These are phyloP conservation scores for Tupiocoris notatus DNA, from an alignment of 2,888 invertebrate species.

Conservation along the genomic window DNA sequence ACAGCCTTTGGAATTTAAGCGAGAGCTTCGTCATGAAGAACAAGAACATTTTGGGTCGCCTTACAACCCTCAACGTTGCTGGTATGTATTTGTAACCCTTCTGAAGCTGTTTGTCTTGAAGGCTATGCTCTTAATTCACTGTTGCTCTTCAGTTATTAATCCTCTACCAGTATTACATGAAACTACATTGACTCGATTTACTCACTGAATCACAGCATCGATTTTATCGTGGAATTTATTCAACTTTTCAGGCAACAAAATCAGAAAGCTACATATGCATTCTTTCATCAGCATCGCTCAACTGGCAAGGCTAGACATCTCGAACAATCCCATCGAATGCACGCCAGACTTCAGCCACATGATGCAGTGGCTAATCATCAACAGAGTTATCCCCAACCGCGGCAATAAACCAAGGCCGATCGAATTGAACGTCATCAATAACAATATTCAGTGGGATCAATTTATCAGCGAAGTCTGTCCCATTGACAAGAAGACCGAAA, in stretches of 20 bases:
- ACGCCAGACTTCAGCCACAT: slow-evolving; percentile 66
- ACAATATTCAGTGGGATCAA: slow-evolving; percentile 54
- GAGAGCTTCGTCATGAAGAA: slow-evolving; percentile 56
- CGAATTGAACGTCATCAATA: slow-evolving; percentile 50
- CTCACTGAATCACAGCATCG: too few species aligned
- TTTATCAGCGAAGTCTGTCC: slow-evolving; percentile 53
- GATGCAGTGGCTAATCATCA: slow-evolving; percentile 63
- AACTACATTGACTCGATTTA: too few species aligned
- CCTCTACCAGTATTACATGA: too few species aligned
- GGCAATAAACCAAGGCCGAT: slow-evolving; percentile 51
- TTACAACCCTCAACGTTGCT: slow-evolving; percentile 59
- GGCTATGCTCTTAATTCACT: too few species aligned
- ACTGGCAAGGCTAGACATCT: slow-evolving; percentile 59
- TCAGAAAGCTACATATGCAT: slow-evolving; percentile 54
- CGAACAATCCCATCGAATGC: slow-evolving; percentile 68
- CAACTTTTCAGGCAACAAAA: slow-evolving; percentile 55
- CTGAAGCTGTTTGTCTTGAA: not conserved
- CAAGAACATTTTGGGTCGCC: slow-evolving; percentile 58
- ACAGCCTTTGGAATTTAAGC: slow-evolving; percentile 62
- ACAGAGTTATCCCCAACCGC: slow-evolving; percentile 52
- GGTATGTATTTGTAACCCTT: slow-evolving; percentile 51
- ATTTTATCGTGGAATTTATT: not conserved
- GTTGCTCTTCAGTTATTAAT: too few species aligned
- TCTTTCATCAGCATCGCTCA: slow-evolving; percentile 48
- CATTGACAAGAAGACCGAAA: slow-evolving; percentile 5